Evolutionary conservation across 2,113 vertebrate genomes (phyloP).

Genomic region (Lophura nycthemera): DNA sequence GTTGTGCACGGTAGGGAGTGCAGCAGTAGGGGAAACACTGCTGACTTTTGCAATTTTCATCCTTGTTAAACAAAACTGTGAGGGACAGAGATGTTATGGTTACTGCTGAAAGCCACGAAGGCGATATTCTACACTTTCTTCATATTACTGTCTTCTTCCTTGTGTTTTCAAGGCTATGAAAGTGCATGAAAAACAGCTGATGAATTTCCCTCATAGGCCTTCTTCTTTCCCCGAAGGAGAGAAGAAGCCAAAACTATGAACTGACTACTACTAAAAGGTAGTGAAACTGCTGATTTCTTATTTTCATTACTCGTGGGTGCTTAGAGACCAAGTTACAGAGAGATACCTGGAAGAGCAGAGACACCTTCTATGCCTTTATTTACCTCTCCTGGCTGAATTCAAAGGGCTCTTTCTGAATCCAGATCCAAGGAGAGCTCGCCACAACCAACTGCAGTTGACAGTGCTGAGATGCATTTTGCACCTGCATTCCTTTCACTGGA

Average conservation of each 20-base stretch:
- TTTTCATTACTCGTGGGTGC: not conserved
- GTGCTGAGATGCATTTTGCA: not conserved
- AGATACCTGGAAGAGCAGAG: not conserved
- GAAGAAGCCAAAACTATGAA: not conserved
- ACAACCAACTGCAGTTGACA: not conserved
- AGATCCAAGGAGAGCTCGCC: not conserved
- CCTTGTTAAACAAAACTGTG: too few relatives aligned
- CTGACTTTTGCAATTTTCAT: too few relatives aligned
- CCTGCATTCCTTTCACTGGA: not conserved
- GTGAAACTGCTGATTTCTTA: not conserved
- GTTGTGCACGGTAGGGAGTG: too few relatives aligned
- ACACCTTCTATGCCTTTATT: not conserved
- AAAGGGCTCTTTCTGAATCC: not conserved
- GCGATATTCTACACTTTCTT: not conserved
- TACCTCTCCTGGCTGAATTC: not conserved
- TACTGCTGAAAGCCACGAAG: not conserved
- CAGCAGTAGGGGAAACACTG: too few relatives aligned
- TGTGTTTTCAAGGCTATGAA: not conserved
- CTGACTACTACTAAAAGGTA: not conserved
- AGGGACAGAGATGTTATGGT: too few relatives aligned
- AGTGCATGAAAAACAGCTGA: not conserved
- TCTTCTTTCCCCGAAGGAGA: not conserved
- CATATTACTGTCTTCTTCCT: not conserved
- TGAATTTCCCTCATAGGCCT: not conserved
- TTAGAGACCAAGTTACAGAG: too few relatives aligned